Evolutionary conservation across 2,113 vertebrate genomes (phyloP).

Genomic region (Centropristis striata): DNA sequence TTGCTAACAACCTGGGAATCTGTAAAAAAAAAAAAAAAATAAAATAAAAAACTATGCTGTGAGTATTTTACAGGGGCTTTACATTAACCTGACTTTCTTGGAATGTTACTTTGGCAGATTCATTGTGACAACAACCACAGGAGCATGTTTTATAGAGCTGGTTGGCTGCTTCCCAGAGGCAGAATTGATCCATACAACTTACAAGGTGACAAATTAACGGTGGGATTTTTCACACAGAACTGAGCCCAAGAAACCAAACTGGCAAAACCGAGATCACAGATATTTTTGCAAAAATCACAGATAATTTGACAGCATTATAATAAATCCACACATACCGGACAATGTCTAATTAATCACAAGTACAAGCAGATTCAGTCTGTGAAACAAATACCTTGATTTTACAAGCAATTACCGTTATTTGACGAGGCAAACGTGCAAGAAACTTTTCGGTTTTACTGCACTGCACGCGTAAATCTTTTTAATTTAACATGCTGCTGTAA

Average conservation of each 20-base stretch:
- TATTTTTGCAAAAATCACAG: constrained; percentile 12
- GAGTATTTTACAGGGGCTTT: neutral
- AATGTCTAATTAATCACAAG: neutral
- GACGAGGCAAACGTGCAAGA: neutral
- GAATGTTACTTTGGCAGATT: constrained; percentile 17
- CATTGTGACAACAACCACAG: constrained; percentile 5
- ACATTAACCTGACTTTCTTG: neutral
- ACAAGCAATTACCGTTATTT: constrained; percentile 8
- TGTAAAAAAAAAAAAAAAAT: constrained; percentile 3
- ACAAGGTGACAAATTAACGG: constrained; percentile 52
- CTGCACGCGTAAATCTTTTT: constrained; percentile 1
- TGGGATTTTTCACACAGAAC: constrained; percentile 48
- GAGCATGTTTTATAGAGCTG: constrained; percentile 4
- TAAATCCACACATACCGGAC: neutral
- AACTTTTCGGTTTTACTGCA: neutral
- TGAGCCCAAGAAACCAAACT: constrained; percentile 31
- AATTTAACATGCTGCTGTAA: neutral
- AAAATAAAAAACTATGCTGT: neutral
- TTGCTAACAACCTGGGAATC: constrained; percentile 34
- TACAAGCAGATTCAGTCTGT: neutral
- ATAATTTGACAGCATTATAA: neutral
- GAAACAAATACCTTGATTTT: constrained; percentile 1
- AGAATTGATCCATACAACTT: constrained; percentile 37
- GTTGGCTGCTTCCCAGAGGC: constrained; percentile 34
- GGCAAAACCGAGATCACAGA: constrained; percentile 23